phyloP scores from a whole-genome alignment of 2,113 vertebrate species.

The Isichthys henryi region DNA sequence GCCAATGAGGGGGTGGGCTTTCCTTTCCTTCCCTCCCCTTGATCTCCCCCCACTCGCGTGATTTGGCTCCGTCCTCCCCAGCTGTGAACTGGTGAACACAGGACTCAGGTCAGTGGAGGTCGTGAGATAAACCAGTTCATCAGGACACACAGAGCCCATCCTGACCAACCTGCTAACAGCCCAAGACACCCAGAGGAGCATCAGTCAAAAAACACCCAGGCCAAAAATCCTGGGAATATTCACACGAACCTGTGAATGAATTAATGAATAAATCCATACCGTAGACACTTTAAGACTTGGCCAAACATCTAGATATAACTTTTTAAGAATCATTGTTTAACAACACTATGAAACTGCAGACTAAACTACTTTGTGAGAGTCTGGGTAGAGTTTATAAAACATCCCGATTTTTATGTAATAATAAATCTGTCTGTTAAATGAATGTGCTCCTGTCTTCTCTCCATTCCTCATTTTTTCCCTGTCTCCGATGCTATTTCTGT shows the following conservation, averaged over 20 bases:
- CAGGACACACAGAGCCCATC: background rate
- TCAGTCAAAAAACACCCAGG: background rate
- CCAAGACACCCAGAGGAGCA: background rate
- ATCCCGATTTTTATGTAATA: background rate
- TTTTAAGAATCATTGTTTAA: background rate
- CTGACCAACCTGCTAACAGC: background rate
- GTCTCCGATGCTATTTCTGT: constrained; percentile 18
- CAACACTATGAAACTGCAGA: background rate
- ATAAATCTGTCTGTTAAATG: background rate
- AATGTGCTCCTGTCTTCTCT: background rate
- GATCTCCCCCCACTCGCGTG: background rate
- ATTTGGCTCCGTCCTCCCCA: background rate
- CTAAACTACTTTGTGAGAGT: background rate
- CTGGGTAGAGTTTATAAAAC: background rate
- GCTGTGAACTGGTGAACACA: too few relatives aligned
- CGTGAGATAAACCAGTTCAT: background rate
- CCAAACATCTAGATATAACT: background rate
- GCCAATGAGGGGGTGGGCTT: background rate
- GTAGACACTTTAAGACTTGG: background rate
- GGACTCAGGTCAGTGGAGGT: background rate
- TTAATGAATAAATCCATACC: background rate
- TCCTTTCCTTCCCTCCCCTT: background rate
- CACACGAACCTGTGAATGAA: background rate
- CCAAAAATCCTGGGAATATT: background rate
- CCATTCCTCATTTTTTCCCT: background rate